Evolutionary conservation across 2,113 vertebrate genomes (phyloP), one percentile per base, ranked within the genome.

Genomic region (Solea solea): DNA sequence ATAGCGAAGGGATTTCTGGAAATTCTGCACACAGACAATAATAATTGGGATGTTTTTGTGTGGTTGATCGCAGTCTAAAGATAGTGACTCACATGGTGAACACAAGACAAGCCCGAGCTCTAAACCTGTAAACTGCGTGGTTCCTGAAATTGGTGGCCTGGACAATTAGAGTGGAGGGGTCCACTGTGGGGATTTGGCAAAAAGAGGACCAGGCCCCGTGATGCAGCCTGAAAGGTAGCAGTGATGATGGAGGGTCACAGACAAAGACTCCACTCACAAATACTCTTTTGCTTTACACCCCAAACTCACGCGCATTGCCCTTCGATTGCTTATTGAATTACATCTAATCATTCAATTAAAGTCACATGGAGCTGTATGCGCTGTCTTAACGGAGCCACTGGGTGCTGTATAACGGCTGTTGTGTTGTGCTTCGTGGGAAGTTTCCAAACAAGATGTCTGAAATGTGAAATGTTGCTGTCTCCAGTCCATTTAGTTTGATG

Each of bases 311-410:
- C 87, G 87, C 90, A 84, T 69, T 72, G 86, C 67, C 90, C 89
- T 90, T 88, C 89, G 69, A 88, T 92, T 76, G 85, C 86, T 93
- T 91, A 93, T 93, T 93, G 86, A 93, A 91, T 94, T 93, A 94
- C 71, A 65, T 64, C 81, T 92, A 93, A 92, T 92, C 89, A 83
- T 48, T 90, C 92, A 93, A 94, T 94, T 94, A 91, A 87, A 92
- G 90, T 94, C 93, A 94, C 93, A 94, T 92, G 92, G 89, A 76
- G 79, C 75, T 78, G 73, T 73, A 81, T 73, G 83, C 81, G 80
- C 80, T 71, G 85, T 83, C 86, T 72, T 64, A 58, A 60, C 71
- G 41, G 41, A 46, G 72, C 70, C 73, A 76, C 85, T 78, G 85
- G 71, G 72, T 54, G 58, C 42, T 64, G 42, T 71, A 91, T 90